These are phyloP conservation scores for Carassius gibelio DNA, from an alignment of 2,113 vertebrate species.

Conservation along the genomic window DNA sequence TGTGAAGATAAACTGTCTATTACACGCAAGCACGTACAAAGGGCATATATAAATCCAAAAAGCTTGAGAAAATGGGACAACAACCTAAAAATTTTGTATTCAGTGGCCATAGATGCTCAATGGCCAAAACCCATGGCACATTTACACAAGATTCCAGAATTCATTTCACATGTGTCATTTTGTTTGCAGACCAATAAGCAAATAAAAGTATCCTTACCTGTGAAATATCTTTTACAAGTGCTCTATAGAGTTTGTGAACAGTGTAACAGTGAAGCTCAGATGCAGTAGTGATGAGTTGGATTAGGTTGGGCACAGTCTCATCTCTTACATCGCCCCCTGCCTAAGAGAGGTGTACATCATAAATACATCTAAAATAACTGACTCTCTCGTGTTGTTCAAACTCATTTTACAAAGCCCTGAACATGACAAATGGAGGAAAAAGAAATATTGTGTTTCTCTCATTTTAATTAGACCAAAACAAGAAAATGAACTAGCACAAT, in stretches of 20 bases:
- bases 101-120: not conserved
- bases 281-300: conserved; percentile 83
- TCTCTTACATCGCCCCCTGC: conserved; percentile 84
- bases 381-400: not conserved
- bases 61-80: not conserved
- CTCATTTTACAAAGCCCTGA: too few relatives aligned
- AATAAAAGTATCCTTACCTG: conserved; percentile 73
- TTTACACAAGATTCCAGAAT: not conserved
- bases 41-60: not conserved
- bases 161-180: too few relatives aligned
- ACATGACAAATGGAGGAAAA: too few relatives aligned
- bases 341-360: conserved; percentile 68
- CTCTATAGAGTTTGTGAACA: conserved; percentile 82
- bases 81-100: too few relatives aligned
- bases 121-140: not conserved
- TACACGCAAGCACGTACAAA: conserved; percentile 23
- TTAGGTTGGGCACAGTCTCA: conserved; percentile 85
- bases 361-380: not conserved
- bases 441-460: too few relatives aligned
- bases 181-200: not conserved
- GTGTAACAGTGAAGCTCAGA: conserved; percentile 86
- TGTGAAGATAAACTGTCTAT: conserved; percentile 59
- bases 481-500: too few relatives aligned
- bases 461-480: too few relatives aligned
- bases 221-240: conserved; percentile 81